phyloP scores from a whole-genome alignment of 2,113 vertebrate genomes.

The Tonatia bakeri region DNA sequence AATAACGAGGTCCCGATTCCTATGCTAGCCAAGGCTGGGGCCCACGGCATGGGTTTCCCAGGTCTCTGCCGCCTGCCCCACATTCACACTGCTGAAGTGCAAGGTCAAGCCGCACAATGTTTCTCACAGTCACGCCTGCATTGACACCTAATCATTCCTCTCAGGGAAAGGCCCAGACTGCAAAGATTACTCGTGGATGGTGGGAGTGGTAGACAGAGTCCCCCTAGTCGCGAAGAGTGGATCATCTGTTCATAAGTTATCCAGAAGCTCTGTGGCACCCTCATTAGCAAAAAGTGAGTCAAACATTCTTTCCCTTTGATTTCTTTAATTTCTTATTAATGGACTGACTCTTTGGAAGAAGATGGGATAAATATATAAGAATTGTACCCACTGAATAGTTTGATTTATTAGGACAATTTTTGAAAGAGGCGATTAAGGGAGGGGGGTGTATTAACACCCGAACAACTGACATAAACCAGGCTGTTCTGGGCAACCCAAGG shows the following conservation, averaged over 20 bases:
- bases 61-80: background rate
- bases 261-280: background rate
- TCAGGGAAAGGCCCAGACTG: background rate
- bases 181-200: background rate
- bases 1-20: background rate
- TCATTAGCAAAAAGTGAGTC: background rate
- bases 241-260: background rate
- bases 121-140: background rate
- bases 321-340: background rate
- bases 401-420: background rate
- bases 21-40: background rate
- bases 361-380: background rate
- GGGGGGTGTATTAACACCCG: background rate
- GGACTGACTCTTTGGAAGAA: background rate
- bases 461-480: background rate
- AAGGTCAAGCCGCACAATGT: background rate
- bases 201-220: rapidly evolving
- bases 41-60: background rate
- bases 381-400: background rate
- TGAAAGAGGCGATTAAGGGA: background rate
- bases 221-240: too few relatives aligned
- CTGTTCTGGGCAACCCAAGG: background rate
- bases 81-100: background rate
- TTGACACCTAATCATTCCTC: background rate
- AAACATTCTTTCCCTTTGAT: background rate